These are phyloP conservation scores for Drosophila nr. fundita DNA, from an alignment of 2,888 invertebrate genomes.

Conservation along the genomic window DNA sequence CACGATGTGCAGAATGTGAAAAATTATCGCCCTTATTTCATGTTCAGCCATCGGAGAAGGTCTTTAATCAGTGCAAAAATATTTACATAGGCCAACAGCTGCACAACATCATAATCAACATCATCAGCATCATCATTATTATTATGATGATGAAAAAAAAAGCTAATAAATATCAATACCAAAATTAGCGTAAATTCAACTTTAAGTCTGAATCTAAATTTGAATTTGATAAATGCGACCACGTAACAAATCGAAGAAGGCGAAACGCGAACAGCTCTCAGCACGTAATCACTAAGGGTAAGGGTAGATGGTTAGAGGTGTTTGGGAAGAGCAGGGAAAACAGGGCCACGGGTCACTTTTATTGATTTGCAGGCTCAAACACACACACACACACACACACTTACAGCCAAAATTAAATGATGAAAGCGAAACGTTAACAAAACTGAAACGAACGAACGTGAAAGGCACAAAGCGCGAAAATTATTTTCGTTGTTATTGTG, in stretches of 20 bases:
- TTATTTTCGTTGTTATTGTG: conserved; percentile 67
- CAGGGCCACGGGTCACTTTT: conserved; percentile 48
- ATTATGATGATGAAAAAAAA: conserved; percentile 19
- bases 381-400: conserved; percentile 9
- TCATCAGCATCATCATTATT: not conserved
- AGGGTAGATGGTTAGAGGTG: not conserved
- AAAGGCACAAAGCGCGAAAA: conserved; percentile 62
- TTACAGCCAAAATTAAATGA: conserved; percentile 69
- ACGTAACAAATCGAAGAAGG: conserved; percentile 44
- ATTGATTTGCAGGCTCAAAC: conserved; percentile 50
- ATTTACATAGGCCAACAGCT: conserved; percentile 49
- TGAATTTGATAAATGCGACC: conserved; percentile 58
- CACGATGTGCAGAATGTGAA: conserved; percentile 13
- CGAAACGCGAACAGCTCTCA: conserved; percentile 15
- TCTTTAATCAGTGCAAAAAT: conserved; percentile 57
- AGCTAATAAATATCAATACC: conserved; percentile 60
- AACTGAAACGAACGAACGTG: conserved; percentile 46
- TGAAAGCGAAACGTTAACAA: conserved; percentile 57
- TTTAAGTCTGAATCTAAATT: conserved; percentile 47
- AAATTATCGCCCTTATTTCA: conserved; percentile 43
- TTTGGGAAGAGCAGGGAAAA: not conserved
- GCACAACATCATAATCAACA: not conserved
- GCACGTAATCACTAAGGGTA: conserved; percentile 32
- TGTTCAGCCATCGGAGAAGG: conserved; percentile 41
- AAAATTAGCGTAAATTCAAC: conserved; percentile 51